A percentile compares a stretch with the other conserved stretches of the same genome.
Evolutionary conservation across 2,888 invertebrate genomes (phyloP).

Genomic region (Ochropacha duplaris): DNA sequence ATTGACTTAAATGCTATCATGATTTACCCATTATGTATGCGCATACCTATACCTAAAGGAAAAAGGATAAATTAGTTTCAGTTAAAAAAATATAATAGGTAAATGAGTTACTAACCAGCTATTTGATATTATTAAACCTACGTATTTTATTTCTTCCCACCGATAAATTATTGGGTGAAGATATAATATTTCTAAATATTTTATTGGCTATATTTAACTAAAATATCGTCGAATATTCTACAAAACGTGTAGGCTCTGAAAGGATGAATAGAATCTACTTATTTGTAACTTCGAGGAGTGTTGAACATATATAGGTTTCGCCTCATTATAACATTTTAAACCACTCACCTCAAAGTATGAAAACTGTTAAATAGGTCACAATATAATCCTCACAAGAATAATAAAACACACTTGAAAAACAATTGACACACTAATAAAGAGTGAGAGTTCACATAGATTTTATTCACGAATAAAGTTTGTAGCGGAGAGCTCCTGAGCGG

Average conservation of each 20-base stretch:
- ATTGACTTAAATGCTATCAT: background rate
- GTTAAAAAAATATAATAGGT: background rate
- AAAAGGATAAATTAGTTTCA: background rate
- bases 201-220: background rate
- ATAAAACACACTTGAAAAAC: background rate
- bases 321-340: background rate
- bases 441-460: background rate
- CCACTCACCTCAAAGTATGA: background rate
- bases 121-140: background rate
- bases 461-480: conserved; percentile 5
- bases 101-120: background rate
- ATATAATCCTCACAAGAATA: background rate
- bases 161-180: background rate
- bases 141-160: background rate
- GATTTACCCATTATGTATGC: background rate
- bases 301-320: background rate
- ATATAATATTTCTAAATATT: background rate
- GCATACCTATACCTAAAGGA: background rate
- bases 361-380: background rate
- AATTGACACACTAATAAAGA: background rate
- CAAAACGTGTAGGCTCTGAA: background rate
- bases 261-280: too few relatives aligned
- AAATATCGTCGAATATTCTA: background rate
- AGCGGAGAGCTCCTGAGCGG: conserved; percentile 16
- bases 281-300: too few relatives aligned